These are phyloP conservation scores for Napeogenes inachia DNA, from an alignment of 2,888 invertebrate species.

Conservation along the genomic window DNA sequence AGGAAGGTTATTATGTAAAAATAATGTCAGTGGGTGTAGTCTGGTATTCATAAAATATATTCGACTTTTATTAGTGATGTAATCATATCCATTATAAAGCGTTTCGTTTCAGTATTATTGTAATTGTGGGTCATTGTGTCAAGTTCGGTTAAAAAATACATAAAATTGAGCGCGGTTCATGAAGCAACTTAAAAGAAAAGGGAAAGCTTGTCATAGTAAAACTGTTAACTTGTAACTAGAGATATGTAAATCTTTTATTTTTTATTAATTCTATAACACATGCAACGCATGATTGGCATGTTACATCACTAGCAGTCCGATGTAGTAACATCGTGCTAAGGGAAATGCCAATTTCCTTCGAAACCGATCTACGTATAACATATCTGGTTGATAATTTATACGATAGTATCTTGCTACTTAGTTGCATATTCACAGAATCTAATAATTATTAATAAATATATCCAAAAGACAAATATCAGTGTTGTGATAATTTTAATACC, in stretches of 20 bases:
- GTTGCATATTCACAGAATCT: background rate
- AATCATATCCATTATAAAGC: background rate
- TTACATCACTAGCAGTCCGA: background rate
- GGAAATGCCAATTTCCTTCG: slow-evolving; percentile 50
- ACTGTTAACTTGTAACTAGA: background rate
- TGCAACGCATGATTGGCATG: slow-evolving; percentile 6
- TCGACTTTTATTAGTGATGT: background rate
- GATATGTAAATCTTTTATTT: background rate
- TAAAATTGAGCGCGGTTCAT: no score
- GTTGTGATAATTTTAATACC: no score
- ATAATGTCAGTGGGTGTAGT: background rate
- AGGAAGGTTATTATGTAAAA: background rate
- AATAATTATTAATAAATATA: background rate
- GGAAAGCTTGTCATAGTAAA: no score
- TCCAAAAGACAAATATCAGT: background rate
- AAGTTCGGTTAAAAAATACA: no score
- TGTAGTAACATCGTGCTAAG: slow-evolving; percentile 13
- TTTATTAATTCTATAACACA: background rate
- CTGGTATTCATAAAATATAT: background rate
- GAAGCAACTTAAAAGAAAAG: no score
- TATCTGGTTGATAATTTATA: slow-evolving; percentile 14
- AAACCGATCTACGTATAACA: slow-evolving; percentile 40
- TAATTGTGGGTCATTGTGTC: no score
- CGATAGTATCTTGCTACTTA: background rate
- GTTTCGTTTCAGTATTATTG: no score